Conservation (phyloP, 2,888 invertebrate species). For the Hirtodrosophila duncani region DNA sequence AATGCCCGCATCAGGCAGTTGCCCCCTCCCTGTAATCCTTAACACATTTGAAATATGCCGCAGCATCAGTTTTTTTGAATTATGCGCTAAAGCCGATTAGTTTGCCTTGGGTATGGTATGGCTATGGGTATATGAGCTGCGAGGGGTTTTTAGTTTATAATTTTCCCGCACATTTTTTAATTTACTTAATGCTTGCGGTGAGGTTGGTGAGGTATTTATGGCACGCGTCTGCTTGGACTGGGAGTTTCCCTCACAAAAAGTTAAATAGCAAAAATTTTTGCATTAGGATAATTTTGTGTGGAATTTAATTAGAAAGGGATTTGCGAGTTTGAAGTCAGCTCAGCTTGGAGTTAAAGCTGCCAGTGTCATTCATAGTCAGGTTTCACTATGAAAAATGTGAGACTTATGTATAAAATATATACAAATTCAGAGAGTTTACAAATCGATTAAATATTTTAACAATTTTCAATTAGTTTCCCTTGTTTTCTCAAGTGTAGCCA, state of each 20-base stretch:
- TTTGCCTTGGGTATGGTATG: constrained; percentile 16
- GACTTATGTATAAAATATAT: no score
- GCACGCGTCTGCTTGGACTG: no score
- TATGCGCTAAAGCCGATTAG: constrained; percentile 66
- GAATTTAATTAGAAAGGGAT: constrained; percentile 54
- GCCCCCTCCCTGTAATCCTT: not conserved
- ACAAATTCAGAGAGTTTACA: no score
- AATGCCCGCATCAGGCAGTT: constrained; percentile 2
- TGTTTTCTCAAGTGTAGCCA: no score
- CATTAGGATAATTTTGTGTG: constrained; percentile 45
- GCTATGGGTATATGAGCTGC: constrained; percentile 14
- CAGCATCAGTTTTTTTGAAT: constrained; percentile 35
- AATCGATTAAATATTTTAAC: not conserved
- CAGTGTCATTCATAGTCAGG: constrained; percentile 18
- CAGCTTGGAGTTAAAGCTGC: constrained; percentile 28
- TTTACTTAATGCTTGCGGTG: constrained; percentile 55
- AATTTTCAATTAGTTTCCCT: no score
- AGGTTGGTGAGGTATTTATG: constrained; percentile 33
- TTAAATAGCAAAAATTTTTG: constrained; percentile 2
- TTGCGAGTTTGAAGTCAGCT: constrained; percentile 9
- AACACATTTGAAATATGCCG: constrained; percentile 41
- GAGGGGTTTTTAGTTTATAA: constrained; percentile 25
- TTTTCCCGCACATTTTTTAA: constrained; percentile 43
- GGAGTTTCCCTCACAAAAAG: constrained; percentile 5
- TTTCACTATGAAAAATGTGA: no score